phyloP scores from a whole-genome alignment of 2,797 vertebrate species.

The Macropus fuliginosus region DNA sequence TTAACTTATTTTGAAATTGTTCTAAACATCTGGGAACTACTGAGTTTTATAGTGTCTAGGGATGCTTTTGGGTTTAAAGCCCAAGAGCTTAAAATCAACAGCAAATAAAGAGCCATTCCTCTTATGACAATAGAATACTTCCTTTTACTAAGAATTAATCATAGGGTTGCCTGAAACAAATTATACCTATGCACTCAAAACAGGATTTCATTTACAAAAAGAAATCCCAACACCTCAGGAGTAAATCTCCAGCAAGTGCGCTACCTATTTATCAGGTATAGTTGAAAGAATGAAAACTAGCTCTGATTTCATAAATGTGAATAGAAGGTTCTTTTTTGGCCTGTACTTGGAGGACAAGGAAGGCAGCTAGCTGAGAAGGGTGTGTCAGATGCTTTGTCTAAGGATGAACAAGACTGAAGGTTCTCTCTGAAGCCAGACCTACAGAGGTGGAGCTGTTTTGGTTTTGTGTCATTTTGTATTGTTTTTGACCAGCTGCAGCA shows the following conservation, averaged over 20 bases:
- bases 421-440: slow-evolving; percentile 5
- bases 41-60: not conserved
- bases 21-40: not conserved
- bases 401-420: not conserved
- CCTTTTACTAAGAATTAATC: slow-evolving; percentile 49
- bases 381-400: not conserved
- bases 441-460: not conserved
- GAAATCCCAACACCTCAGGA: slow-evolving; percentile 36
- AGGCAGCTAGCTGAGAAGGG: not conserved
- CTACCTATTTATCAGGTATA: not conserved
- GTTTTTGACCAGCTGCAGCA: not conserved
- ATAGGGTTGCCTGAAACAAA: slow-evolving; percentile 52
- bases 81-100: not conserved
- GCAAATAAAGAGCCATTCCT: not conserved
- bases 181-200: slow-evolving; percentile 52
- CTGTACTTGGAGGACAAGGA: not conserved
- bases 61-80: not conserved
- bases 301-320: slow-evolving; percentile 49
- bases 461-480: not conserved
- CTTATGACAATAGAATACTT: not conserved
- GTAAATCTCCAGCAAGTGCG: slow-evolving; percentile 52
- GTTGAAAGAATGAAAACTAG: slow-evolving; percentile 20
- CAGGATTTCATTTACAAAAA: slow-evolving; percentile 59
- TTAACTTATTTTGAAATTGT: not conserved
- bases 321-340: not conserved